phyloP scores from a whole-genome alignment of 2,797 vertebrate species.

The Sarcophilus harrisii region DNA sequence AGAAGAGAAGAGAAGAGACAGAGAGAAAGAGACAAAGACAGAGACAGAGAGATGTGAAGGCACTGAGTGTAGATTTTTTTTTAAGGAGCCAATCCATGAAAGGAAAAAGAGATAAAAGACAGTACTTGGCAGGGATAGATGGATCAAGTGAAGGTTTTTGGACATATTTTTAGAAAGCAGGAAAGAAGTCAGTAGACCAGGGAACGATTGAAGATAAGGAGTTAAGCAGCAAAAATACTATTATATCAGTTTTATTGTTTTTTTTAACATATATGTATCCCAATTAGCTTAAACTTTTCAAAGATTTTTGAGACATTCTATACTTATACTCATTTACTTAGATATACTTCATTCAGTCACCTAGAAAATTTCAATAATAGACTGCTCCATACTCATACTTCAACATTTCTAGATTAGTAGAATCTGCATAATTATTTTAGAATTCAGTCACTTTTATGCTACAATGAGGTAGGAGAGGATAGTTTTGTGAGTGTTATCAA shows the following conservation, averaged over 20 bases:
- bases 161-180: neutral
- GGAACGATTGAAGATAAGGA: neutral
- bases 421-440: neutral
- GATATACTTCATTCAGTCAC: neutral
- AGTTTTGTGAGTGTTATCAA: neutral
- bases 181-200: too few relatives aligned
- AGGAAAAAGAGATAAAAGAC: neutral
- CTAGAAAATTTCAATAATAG: neutral
- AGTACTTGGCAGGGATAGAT: neutral
- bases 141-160: neutral
- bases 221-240: neutral
- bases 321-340: neutral
- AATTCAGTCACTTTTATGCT: neutral
- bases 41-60: neutral
- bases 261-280: neutral
- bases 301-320: neutral
- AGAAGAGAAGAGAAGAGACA: too few relatives aligned
- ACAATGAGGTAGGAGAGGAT: neutral
- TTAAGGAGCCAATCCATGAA: neutral
- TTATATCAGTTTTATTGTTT: neutral
- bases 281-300: neutral
- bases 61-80: neutral
- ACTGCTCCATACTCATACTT: neutral
- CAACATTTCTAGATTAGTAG: neutral
- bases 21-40: too few relatives aligned